Evolutionary conservation across 2,888 invertebrate species (phyloP).

Genomic region (Dorcus hopei): DNA sequence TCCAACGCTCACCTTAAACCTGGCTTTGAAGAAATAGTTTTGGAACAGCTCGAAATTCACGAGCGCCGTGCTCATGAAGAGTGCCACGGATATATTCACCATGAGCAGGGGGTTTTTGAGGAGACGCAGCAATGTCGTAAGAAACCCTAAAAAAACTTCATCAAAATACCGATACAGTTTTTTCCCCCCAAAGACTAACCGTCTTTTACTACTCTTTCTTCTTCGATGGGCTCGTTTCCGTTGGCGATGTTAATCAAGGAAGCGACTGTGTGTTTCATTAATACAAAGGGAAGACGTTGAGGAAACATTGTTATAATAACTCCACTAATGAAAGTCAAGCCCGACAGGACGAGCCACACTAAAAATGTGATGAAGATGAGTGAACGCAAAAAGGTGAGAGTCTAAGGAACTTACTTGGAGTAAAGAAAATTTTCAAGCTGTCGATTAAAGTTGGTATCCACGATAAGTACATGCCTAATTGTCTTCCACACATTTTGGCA

Average conservation of each 20-base stretch:
- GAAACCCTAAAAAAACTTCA: conserved; percentile 42
- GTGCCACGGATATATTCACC: conserved; percentile 52
- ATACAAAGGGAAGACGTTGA: conserved; percentile 52
- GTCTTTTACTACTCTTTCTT: conserved; percentile 14
- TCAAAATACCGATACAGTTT: not conserved
- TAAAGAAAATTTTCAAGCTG: conserved; percentile 30
- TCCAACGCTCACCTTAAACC: conserved; percentile 47
- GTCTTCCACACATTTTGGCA: conserved; percentile 36
- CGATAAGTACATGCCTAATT: conserved; percentile 39
- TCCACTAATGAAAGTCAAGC: conserved; percentile 50
- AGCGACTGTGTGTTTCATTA: conserved; percentile 57
- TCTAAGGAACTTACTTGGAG: conserved; percentile 27
- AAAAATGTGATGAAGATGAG: conserved; percentile 16
- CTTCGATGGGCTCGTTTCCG: conserved; percentile 27
- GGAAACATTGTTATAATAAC: conserved; percentile 57
- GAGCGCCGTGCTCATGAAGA: conserved; percentile 53
- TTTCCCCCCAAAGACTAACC: conserved; percentile 21
- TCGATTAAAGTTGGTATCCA: conserved; percentile 33
- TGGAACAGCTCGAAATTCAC: conserved; percentile 56
- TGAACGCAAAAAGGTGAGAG: not conserved
- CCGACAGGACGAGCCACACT: conserved; percentile 55
- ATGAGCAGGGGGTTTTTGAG: conserved; percentile 56
- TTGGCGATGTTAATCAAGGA: conserved; percentile 52
- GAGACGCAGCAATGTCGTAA: conserved; percentile 52
- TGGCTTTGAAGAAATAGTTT: conserved; percentile 57